Evolutionary conservation across 35 echinoderm and acorn worm species (phyloP), one percentile per base, ranked within the genome.

Genomic region (Apostichopus parvimensis): DNA sequence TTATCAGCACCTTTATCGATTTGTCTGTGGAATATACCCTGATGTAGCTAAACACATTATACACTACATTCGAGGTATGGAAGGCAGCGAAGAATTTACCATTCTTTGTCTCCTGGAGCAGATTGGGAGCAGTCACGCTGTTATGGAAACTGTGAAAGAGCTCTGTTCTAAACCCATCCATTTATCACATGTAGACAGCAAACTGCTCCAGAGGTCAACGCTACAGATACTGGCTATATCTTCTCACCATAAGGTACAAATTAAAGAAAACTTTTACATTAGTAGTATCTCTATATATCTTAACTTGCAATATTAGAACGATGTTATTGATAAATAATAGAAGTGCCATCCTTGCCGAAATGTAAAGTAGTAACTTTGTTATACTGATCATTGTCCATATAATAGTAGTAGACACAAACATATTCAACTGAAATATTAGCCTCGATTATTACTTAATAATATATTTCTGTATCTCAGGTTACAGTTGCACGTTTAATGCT

Each of bases 71-170:
- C 53, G 17, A 11, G 54, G 57, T 58, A 59, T 53, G n/a, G 22
- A 84, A n/a, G 34, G 57, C 4, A 22, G 52, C 4, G 54, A 84
- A 11, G 57, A 58, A 15, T 59, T 84, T 58, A 59, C 53, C 17
- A 84, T 84, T 58, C n/a, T 84, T 3, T 84, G 81, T 59, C 57
- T 84, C 56, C 55, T 55, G 17, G 81, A 84, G 58, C 81, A 84
- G 53, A 58, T 5, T 22, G 56, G 55, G 53, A 58, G 53, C 14
- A 22, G 20, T 7, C 4, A 59, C 12, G 1, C 20, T 60, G 13
- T 58, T 8, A 1, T 20, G 56, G 56, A 84, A 22, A 8, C 81
- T 10, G 57, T 84, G 9, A 17, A 21, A 84, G 9, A 84, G 1
- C 55, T 22, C 20, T 84, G 81, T 84, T 59, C 81, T 18, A 75